Evolutionary conservation across 2,797 vertebrate species (phyloP).

Genomic region (Alcedo atthis): DNA sequence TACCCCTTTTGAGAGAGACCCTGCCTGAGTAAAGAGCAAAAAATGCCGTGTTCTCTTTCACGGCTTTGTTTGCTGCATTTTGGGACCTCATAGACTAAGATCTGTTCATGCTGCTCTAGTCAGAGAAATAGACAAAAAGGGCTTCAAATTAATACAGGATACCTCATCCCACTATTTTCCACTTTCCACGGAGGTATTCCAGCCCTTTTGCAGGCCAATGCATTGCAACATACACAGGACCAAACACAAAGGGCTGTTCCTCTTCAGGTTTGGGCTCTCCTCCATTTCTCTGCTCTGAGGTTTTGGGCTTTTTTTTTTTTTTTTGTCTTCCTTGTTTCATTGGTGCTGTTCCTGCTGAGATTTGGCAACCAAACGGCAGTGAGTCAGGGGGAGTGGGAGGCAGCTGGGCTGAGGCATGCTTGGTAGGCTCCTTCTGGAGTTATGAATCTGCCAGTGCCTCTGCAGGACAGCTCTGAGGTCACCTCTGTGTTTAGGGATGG

Average conservation of each 20-base stretch:
- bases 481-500: neutral
- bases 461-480: neutral
- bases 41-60: neutral
- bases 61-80: neutral
- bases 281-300: neutral
- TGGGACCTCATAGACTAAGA: neutral
- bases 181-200: neutral
- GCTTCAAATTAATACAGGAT: neutral
- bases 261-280: neutral
- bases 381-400: neutral
- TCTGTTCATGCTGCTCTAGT: neutral
- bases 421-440: neutral
- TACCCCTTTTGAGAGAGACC: neutral
- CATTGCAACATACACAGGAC: neutral
- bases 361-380: neutral
- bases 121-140: neutral
- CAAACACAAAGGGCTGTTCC: neutral
- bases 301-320: neutral
- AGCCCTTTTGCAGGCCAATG: neutral
- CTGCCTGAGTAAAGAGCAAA: neutral
- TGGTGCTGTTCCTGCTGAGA: neutral
- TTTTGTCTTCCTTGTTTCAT: neutral
- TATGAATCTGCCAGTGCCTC: neutral
- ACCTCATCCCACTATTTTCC: neutral
- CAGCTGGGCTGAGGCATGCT: neutral